Percentiles rank a stretch among this genome's conserved stretches.
phyloP scores from a whole-genome alignment of 2,797 vertebrate genomes.

The Myotis daubentonii region DNA sequence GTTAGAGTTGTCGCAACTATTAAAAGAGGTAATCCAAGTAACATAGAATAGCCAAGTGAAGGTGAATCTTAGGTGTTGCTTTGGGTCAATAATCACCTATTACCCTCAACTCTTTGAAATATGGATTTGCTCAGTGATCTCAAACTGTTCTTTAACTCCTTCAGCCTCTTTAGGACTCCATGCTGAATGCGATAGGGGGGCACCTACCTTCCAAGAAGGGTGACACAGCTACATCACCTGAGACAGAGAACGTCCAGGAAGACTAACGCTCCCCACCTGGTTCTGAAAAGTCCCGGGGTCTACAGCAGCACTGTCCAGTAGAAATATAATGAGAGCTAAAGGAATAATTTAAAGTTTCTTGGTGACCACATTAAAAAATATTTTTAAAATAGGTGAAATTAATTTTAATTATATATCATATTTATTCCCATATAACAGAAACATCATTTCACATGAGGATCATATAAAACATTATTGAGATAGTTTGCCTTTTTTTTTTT shows the following conservation, averaged over 20 bases:
- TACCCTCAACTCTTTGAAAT: slow-evolving; percentile 22
- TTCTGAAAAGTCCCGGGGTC: background rate
- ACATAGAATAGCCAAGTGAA: slow-evolving; percentile 3
- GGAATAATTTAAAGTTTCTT: background rate
- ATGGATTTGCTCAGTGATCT: background rate
- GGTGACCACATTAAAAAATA: background rate
- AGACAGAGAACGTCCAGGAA: slow-evolving; percentile 8
- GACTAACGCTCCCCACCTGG: background rate
- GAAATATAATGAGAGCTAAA: slow-evolving; percentile 17
- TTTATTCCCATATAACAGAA: slow-evolving; percentile 14
- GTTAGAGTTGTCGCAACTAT: background rate
- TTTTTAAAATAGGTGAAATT: background rate
- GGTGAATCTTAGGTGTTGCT: background rate
- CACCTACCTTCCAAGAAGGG: background rate
- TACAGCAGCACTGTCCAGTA: background rate
- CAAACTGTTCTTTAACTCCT: slow-evolving; percentile 38
- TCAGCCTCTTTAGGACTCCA: background rate
- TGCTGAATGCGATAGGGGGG: background rate
- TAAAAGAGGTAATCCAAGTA: background rate
- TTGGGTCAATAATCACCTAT: background rate
- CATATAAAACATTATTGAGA: slow-evolving; percentile 33
- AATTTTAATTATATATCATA: slow-evolving; percentile 1
- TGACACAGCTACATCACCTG: background rate
- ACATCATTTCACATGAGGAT: slow-evolving; percentile 23
- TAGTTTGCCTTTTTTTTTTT: background rate